Percentiles rank a stretch among this genome's conserved stretches.
Conservation (phyloP, 2,888 invertebrate species). For the Cynaeus angustus region DNA sequence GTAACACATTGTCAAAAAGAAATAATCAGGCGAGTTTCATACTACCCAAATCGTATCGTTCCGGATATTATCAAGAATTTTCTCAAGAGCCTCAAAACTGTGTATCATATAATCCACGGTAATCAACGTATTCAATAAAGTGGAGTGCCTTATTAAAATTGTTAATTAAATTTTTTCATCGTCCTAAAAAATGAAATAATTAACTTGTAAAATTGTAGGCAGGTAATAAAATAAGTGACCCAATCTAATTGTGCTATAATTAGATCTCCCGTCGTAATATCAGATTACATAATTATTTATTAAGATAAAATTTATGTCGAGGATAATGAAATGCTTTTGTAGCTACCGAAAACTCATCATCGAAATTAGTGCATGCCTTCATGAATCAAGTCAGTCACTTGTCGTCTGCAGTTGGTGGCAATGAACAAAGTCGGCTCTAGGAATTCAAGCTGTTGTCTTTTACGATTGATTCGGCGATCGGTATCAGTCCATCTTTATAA, state of each 20-base stretch:
- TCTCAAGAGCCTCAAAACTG: constrained; percentile 53
- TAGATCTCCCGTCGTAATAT: constrained; percentile 31
- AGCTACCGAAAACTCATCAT: constrained; percentile 40
- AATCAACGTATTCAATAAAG: constrained; percentile 29
- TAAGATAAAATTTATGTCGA: constrained; percentile 38
- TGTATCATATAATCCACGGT: constrained; percentile 54
- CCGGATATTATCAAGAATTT: constrained; percentile 55
- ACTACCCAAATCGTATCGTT: constrained; percentile 20
- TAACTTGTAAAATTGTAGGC: constrained; percentile 40
- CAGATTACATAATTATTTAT: constrained; percentile 45
- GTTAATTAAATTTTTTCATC: constrained; percentile 45
- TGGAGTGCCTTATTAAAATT: constrained; percentile 42
- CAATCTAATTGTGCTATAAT: constrained; percentile 42
- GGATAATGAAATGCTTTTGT: constrained; percentile 33
- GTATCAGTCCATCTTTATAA: constrained; percentile 48
- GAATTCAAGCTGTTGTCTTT: constrained; percentile 47
- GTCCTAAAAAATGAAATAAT: constrained; percentile 46
- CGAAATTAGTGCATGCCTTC: constrained; percentile 21
- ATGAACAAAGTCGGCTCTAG: constrained; percentile 18
- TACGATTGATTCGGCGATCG: constrained; percentile 49
- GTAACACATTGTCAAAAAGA: constrained; percentile 17
- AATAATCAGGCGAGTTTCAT: constrained; percentile 15
- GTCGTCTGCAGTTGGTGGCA: constrained; percentile 30
- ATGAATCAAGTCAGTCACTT: constrained; percentile 42
- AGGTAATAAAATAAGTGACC: constrained; percentile 41